These are phyloP conservation scores for Nannoperca australis DNA, from an alignment of 2,797 vertebrate species.

Conservation along the genomic window DNA sequence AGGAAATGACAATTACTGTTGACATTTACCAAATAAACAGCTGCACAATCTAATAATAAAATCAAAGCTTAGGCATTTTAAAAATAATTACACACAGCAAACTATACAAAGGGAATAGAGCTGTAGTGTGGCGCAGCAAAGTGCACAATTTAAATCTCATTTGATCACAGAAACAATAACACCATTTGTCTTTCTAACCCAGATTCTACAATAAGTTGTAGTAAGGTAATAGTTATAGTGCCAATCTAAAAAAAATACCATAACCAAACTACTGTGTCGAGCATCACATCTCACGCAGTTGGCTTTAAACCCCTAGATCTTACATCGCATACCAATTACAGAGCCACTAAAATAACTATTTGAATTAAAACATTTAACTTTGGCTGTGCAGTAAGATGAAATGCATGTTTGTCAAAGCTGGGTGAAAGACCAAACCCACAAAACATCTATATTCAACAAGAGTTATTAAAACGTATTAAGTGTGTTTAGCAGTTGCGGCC, in stretches of 20 bases:
- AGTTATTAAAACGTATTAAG: neutral
- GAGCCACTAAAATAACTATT: neutral
- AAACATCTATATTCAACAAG: neutral
- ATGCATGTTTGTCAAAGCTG: neutral
- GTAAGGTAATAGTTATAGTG: neutral
- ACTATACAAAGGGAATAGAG: neutral
- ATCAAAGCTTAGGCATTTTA: neutral
- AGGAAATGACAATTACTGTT: constrained; percentile 1
- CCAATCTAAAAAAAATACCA: neutral
- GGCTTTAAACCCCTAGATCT: neutral
- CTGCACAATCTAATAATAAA: neutral
- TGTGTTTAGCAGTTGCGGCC: neutral
- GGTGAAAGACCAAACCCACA: neutral
- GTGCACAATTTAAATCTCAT: neutral
- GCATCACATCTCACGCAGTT: constrained; percentile 10
- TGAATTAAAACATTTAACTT: neutral
- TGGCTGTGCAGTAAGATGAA: neutral
- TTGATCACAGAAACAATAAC: neutral
- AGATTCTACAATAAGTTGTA: neutral
- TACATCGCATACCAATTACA: neutral
- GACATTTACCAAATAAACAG: neutral
- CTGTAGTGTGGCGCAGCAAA: neutral
- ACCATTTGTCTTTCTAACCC: neutral
- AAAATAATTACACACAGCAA: neutral
- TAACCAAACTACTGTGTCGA: neutral